Base-by-base conservation (phyloP, 2,888 invertebrate genomes). In the Lucinisca nassula region DNA sequence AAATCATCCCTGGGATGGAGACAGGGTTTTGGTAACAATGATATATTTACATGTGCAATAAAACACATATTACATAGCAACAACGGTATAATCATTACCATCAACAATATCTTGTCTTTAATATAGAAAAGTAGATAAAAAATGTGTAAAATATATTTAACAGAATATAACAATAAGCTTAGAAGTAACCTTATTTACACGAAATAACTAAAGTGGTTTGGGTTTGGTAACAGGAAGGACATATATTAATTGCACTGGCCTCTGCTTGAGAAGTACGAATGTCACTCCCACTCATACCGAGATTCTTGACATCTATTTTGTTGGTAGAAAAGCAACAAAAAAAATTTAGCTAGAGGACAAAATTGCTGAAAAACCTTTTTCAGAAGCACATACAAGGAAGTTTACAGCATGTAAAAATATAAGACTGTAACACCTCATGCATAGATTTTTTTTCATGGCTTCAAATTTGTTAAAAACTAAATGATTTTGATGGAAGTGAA, bases 41-140 rank as follows among this genome's bases (percentile, higher is more conserved):
- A 67, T 21, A 1, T 67, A 67, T 67, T 10, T 67, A 67, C 67
- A 67, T 10, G 67, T 67, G 67, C 67, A 67, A 67, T 67, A 35
- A 67, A 67, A 32, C 32, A 67, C 32, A 67, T 35, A 35, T 67
- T 24, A 67, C 32, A 67, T 67, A 35, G 21, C 35, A 67, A 67
- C 67, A 67, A 67, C 8, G 32, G 67, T 67, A 67, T 67, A 67
- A 10, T 67, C 51, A 61, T 24, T 8, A 24, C 24, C 61, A 27
- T 24, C 61, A 35, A 67, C 24, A 12, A 67, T 67, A 6, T 32
- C 21, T 67, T 35, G 17, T 35, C 17, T 35, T 3, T 67, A 67
- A 67, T 35, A 67, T 67, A 67, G 67, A 67, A 67, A 67, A 67
- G 32, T 67, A 27, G 35, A 67, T 67, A 67, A 67, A 67, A 67